A percentile compares a stretch with the other conserved stretches of the same genome.
These are phyloP conservation scores for Odiellus spinosus DNA, from an alignment of 2,888 invertebrate genomes.

Conservation along the genomic window DNA sequence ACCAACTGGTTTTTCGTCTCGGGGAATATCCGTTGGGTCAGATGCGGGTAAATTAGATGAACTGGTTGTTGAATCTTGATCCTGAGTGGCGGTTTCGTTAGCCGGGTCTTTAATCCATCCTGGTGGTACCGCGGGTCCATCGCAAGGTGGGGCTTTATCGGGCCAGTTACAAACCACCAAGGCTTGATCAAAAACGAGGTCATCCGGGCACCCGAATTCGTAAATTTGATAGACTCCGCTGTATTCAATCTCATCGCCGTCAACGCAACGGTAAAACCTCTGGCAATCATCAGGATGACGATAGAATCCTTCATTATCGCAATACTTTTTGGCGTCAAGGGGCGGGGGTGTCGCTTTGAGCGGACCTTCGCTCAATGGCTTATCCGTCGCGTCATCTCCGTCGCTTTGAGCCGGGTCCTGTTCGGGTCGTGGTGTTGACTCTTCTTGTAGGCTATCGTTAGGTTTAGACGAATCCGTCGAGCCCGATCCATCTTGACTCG, in stretches of 20 bases:
- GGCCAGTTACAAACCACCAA: conserved; percentile 54
- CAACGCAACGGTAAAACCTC: conserved; percentile 62
- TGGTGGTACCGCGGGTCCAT: conserved; percentile 34
- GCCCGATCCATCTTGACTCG: no score
- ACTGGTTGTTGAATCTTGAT: not conserved
- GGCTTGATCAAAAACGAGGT: conserved; percentile 49
- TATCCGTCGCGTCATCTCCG: no score
- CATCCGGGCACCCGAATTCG: conserved; percentile 62
- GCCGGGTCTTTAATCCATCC: no score
- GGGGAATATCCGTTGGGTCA: no score
- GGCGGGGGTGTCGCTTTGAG: no score
- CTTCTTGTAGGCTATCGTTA: no score
- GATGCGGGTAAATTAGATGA: no score
- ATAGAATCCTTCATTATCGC: conserved; percentile 19
- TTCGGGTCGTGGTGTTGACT: no score
- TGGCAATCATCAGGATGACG: conserved; percentile 18
- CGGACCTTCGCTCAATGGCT: no score
- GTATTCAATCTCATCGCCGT: conserved; percentile 36
- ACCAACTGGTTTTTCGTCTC: no score
- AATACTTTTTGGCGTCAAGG: conserved; percentile 1
- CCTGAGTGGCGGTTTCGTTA: not conserved
- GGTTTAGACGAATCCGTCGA: no score
- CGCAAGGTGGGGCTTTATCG: conserved; percentile 51
- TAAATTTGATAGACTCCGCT: conserved; percentile 67
- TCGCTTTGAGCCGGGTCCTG: no score